A percentile compares a stretch with the other conserved stretches of the same genome.
These are phyloP conservation scores for Drosophila macrospina DNA, from an alignment of 2,888 invertebrate genomes.

Conservation along the genomic window DNA sequence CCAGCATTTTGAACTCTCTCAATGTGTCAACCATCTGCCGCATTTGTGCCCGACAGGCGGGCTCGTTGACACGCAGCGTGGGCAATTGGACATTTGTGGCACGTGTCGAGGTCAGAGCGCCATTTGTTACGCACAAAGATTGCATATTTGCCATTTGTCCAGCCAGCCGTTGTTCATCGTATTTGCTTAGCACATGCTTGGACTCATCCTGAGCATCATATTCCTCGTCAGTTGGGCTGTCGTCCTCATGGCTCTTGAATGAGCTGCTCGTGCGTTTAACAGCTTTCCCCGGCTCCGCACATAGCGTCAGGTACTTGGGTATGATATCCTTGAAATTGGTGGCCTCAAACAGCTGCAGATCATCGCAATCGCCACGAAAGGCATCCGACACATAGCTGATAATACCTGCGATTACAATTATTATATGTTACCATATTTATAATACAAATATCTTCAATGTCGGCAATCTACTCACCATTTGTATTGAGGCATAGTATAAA, in stretches of 20 bases:
- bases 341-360: constrained; percentile 83
- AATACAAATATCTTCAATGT: too few species aligned
- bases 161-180: constrained; percentile 71
- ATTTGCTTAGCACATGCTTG: constrained; percentile 62
- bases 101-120: constrained; percentile 80
- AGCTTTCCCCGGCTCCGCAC: constrained; percentile 84
- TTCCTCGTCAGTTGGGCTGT: constrained; percentile 41
- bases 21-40: constrained; percentile 78
- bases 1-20: constrained; percentile 83
- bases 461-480: constrained; percentile 66
- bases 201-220: constrained; percentile 40
- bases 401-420: too few species aligned
- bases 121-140: constrained; percentile 79
- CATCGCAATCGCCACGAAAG: constrained; percentile 83
- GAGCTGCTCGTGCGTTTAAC: constrained; percentile 62
- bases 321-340: constrained; percentile 82
- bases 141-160: constrained; percentile 79
- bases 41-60: constrained; percentile 83
- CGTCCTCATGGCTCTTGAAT: constrained; percentile 48
- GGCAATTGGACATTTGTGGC: constrained; percentile 73
- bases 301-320: constrained; percentile 83
- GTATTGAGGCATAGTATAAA: constrained; percentile 84
- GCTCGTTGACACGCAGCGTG: constrained; percentile 80
- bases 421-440: too few species aligned
- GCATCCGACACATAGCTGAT: constrained; percentile 84